Base-by-base conservation (phyloP, 2,888 invertebrate genomes). In the Nephrocerus scutellatus region DNA sequence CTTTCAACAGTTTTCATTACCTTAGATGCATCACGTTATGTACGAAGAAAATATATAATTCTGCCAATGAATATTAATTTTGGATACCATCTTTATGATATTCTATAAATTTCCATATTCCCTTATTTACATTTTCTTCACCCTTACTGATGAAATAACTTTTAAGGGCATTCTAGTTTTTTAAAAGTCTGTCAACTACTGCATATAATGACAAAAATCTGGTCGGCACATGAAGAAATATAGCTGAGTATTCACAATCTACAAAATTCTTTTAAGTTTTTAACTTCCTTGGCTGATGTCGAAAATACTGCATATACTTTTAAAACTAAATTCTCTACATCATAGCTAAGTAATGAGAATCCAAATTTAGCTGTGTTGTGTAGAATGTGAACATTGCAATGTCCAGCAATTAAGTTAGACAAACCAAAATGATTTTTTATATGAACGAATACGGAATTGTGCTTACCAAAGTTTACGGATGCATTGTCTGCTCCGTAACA, bases 1-100 rank as follows among this genome's bases (percentile, higher is more conserved):
- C 33, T 33, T 33, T 33, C 23, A 33, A 33, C 33, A 33, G 19
- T 33, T 23, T 33, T 20, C 33, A 23, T 33, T 32, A 32, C 32
- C 15, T 23, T 23, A 23, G 24, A 23, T 23, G 24, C 24, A 23
- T 23, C 24, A 23, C 24, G 24, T 23, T 23, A 23, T 23, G 24
- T 23, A 23, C 24, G 24, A 23, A 23, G 24, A 23, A 23, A 23
- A 23, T 23, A 12, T 23, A 23, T 23, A 23, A 23, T 23, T 23
- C 24, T 23, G 24, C 24, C 24, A 23, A 23, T 23, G 24, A 23
- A 23, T 23, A 23, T 23, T 23, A 10, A 23, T 23, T 23, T 23
- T 23, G 24, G 24, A 23, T 23, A 23, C 24, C 24, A 23, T 23
- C 24, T 23, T 23, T 23, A 23, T 28, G 14, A 28, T 23, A 23